These are phyloP conservation scores for Manduca sexta DNA, from an alignment of 1,140 invertebrate genomes.

Conservation along the genomic window DNA sequence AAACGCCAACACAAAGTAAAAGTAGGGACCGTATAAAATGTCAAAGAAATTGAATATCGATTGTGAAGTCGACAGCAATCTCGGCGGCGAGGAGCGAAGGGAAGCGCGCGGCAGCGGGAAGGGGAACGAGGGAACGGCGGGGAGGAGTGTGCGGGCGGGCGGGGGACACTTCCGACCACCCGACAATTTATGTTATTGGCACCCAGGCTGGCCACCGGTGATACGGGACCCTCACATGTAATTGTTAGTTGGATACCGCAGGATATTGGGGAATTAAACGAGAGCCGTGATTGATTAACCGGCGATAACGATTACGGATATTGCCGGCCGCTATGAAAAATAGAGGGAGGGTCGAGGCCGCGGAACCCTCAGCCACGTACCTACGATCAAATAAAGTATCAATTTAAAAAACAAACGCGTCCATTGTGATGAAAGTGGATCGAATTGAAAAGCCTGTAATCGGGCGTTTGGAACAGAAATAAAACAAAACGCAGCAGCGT, in stretches of 20 bases:
- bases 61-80: slow-evolving; percentile 65
- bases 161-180: slow-evolving; percentile 43
- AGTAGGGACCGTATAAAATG: slow-evolving; percentile 59
- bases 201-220: slow-evolving; percentile 43
- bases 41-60: slow-evolving; percentile 73
- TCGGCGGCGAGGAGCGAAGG: slow-evolving; percentile 20
- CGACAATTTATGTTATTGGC: slow-evolving; percentile 70
- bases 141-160: slow-evolving; percentile 23
- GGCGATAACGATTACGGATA: slow-evolving; percentile 62
- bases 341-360: slow-evolving; percentile 7
- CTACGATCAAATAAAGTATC: slow-evolving; percentile 25
- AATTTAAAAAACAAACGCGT: slow-evolving; percentile 32
- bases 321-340: slow-evolving; percentile 38
- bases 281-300: slow-evolving; percentile 64
- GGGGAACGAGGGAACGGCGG: slow-evolving; percentile 15
- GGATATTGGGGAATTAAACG: slow-evolving; percentile 68
- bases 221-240: slow-evolving; percentile 63
- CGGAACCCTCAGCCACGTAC: slow-evolving; percentile 22
- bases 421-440: slow-evolving; percentile 30
- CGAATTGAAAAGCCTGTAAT: slow-evolving; percentile 37
- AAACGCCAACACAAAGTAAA: slow-evolving; percentile 61
- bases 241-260: slow-evolving; percentile 63
- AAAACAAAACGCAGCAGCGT: slow-evolving; percentile 40
- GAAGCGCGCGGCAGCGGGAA: neutral
- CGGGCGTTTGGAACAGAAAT: slow-evolving; percentile 19